These are phyloP conservation scores for Gymnocephalus cernua DNA, from an alignment of 2,113 vertebrate genomes.

Conservation along the genomic window DNA sequence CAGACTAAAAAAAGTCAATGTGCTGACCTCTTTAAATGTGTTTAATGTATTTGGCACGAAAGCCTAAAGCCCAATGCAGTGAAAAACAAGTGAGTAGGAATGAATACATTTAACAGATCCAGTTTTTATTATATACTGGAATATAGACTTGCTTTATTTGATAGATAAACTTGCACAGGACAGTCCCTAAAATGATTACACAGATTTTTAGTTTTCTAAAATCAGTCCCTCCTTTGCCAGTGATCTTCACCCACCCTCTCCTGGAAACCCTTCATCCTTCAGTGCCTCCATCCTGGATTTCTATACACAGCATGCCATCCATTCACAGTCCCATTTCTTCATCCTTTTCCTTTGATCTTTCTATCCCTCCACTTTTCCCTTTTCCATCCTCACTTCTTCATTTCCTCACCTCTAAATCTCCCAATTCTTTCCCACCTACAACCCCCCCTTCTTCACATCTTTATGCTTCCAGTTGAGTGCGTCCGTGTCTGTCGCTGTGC, in stretches of 20 bases:
- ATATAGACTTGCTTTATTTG: neutral
- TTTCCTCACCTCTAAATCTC: constrained; percentile 32
- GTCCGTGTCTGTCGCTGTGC: constrained; percentile 39
- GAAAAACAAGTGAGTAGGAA: constrained; percentile 5
- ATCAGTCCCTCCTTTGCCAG: neutral
- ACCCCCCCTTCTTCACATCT: constrained; percentile 18
- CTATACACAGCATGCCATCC: neutral
- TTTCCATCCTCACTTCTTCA: constrained; percentile 1
- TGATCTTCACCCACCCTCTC: neutral
- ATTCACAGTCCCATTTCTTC: constrained; percentile 11
- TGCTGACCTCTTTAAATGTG: constrained; percentile 17
- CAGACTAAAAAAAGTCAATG: neutral
- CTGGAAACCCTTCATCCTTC: constrained; percentile 28
- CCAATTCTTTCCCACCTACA: constrained; percentile 13
- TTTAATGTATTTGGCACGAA: constrained; percentile 22
- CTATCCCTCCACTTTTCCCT: neutral
- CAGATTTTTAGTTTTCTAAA: constrained; percentile 1
- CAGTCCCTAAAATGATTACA: constrained; percentile 5
- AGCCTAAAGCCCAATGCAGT: neutral
- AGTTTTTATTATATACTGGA: neutral
- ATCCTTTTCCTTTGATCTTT: constrained; percentile 14
- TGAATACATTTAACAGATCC: neutral
- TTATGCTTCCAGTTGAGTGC: constrained; percentile 45
- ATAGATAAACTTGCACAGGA: neutral
- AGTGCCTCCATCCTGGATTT: constrained; percentile 10